phyloP scores from a whole-genome alignment of 92 coral and sea anemone genomes.

The Blastomussa wellsi region DNA sequence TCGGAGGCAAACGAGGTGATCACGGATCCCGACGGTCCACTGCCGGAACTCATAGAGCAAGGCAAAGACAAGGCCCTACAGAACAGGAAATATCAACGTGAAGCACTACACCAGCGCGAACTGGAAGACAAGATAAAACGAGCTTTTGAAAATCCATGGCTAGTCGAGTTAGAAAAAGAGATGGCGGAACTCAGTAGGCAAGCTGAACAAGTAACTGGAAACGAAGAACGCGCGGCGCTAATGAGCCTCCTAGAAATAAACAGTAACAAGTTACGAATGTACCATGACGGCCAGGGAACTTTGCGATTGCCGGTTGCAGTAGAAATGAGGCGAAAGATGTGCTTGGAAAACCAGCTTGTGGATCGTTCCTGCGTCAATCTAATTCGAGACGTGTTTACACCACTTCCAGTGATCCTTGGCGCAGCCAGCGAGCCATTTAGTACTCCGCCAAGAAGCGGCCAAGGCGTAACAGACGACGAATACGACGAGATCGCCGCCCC shows the following conservation, averaged over 20 bases:
- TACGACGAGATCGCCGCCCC: not conserved
- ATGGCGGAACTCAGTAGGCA: not conserved
- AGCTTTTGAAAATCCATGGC: not conserved
- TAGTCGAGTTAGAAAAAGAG: not conserved
- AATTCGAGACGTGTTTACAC: slow-evolving; percentile 1
- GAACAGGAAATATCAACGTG: not conserved
- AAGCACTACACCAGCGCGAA: not conserved
- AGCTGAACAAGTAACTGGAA: not conserved
- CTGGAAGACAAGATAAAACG: not conserved
- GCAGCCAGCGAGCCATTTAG: not conserved
- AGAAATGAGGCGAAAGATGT: not conserved
- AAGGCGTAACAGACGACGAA: not conserved
- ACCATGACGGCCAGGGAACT: not conserved
- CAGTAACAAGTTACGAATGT: not conserved
- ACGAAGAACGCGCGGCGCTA: not conserved
- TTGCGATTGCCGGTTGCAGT: not conserved
- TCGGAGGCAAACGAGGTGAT: too few species aligned
- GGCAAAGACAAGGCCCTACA: not conserved
- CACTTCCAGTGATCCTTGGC: too few species aligned
- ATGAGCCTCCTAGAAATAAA: not conserved
- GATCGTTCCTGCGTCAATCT: not conserved
- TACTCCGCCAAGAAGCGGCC: not conserved
- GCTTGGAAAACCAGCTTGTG: not conserved
- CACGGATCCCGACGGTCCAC: too few species aligned
- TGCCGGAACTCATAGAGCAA: not conserved